Evolutionary conservation across 2,888 invertebrate species (phyloP).

Genomic region (Itoplectis maculator): DNA sequence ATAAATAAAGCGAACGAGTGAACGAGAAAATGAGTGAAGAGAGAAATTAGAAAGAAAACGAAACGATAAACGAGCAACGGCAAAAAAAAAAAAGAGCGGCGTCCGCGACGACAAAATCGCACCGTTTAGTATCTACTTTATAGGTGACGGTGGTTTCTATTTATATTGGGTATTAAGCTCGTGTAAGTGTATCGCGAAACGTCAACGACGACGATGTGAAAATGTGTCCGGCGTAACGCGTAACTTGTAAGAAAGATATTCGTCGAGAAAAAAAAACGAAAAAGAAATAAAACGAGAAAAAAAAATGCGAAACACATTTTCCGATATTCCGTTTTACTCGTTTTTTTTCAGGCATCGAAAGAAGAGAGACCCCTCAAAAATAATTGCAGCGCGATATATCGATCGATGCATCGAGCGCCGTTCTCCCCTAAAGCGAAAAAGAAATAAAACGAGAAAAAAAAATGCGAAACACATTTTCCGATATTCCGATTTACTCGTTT

Average conservation of each 20-base stretch:
- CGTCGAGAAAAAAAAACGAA: slow-evolving; percentile 24
- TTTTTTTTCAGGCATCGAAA: too few species aligned
- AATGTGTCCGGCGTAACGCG: slow-evolving; percentile 19
- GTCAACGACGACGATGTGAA: slow-evolving; percentile 5
- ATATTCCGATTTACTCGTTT: not conserved
- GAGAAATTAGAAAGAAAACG: not conserved
- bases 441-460: not conserved
- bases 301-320: not conserved
- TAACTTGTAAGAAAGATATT: slow-evolving; percentile 22
- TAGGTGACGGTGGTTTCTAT: slow-evolving; percentile 78
- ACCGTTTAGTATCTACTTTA: slow-evolving; percentile 71
- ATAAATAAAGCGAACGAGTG: slow-evolving; percentile 9
- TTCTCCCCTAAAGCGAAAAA: not conserved
- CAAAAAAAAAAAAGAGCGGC: slow-evolving; percentile 22
- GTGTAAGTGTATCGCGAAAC: slow-evolving; percentile 69
- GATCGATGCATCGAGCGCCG: too few species aligned
- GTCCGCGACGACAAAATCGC: slow-evolving; percentile 54
- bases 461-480: too few species aligned
- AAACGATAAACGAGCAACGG: slow-evolving; percentile 33
- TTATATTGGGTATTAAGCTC: slow-evolving; percentile 74
- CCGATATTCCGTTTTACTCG: not conserved
- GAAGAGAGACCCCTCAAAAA: too few species aligned
- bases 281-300: slow-evolving; percentile 20
- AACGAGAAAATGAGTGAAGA: slow-evolving; percentile 3
- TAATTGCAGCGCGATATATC: too few species aligned